Evolutionary conservation across 2,113 vertebrate species (phyloP).

Genomic region (Romanogobio albipinnatus): DNA sequence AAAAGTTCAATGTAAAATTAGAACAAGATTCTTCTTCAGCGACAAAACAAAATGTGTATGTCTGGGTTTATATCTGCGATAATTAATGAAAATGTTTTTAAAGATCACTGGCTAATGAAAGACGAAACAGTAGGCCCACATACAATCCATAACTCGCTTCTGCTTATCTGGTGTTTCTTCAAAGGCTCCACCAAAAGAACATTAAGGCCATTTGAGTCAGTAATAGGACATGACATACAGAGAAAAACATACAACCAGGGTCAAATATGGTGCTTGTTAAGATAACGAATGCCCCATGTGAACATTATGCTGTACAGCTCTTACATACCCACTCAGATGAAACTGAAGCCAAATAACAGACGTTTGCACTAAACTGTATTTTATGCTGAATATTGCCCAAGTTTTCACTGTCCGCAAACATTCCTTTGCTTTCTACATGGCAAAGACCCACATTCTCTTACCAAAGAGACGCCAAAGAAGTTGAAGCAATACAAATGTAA

Average conservation of each 20-base stretch:
- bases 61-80: not conserved
- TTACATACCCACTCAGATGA: conserved; percentile 38
- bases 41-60: not conserved
- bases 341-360: conserved; percentile 47
- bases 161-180: conserved; percentile 46
- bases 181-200: conserved; percentile 40
- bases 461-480: not conserved
- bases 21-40: not conserved
- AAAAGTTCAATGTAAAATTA: not conserved
- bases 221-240: conserved; percentile 62
- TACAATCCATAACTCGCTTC: conserved; percentile 35
- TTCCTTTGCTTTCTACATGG: not conserved
- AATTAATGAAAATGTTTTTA: not conserved
- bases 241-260: conserved; percentile 66
- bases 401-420: conserved; percentile 20
- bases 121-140: not conserved
- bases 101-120: not conserved
- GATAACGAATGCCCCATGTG: conserved; percentile 44
- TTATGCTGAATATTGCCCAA: conserved; percentile 36
- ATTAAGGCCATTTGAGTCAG: conserved; percentile 46
- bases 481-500: not conserved
- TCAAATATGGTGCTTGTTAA: conserved; percentile 65
- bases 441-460: not conserved
- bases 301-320: conserved; percentile 50
- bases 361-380: conserved; percentile 33